These are phyloP conservation scores for Lophochroa leadbeateri DNA, from an alignment of 2,113 vertebrate species.

Conservation along the genomic window DNA sequence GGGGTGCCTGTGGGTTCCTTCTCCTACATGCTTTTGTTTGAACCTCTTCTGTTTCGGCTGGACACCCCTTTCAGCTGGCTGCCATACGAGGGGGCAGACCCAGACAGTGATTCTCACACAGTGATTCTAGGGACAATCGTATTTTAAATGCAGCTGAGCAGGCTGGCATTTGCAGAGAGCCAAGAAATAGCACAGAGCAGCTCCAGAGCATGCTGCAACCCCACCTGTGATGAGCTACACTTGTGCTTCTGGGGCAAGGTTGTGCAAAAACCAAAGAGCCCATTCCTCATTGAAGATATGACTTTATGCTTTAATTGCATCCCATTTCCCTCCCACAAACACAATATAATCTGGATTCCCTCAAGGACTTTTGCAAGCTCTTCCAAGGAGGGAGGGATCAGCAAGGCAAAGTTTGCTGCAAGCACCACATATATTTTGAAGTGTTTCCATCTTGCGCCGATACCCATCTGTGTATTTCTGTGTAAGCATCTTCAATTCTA, in stretches of 20 bases:
- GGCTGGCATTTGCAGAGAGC: background rate
- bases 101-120: background rate
- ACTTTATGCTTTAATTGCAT: background rate
- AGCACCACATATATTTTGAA: constrained; percentile 29
- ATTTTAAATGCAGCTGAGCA: background rate
- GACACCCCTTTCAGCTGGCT: background rate
- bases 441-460: constrained; percentile 11
- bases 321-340: background rate
- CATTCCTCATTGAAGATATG: fast-evolving
- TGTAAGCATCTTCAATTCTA: constrained; percentile 28
- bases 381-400: constrained; percentile 1
- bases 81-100: background rate
- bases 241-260: background rate
- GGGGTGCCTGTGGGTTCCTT: background rate
- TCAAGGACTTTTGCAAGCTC: background rate
- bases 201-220: background rate
- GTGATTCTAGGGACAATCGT: background rate
- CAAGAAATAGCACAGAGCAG: background rate
- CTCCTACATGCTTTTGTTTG: background rate
- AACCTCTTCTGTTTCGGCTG: background rate
- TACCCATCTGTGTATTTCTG: constrained; percentile 62
- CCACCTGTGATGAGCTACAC: background rate
- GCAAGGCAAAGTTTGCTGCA: background rate
- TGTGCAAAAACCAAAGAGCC: background rate
- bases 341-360: background rate